Evolutionary conservation across 2,113 vertebrate species (phyloP).

Genomic region (Campylorhamphus procurvoides): DNA sequence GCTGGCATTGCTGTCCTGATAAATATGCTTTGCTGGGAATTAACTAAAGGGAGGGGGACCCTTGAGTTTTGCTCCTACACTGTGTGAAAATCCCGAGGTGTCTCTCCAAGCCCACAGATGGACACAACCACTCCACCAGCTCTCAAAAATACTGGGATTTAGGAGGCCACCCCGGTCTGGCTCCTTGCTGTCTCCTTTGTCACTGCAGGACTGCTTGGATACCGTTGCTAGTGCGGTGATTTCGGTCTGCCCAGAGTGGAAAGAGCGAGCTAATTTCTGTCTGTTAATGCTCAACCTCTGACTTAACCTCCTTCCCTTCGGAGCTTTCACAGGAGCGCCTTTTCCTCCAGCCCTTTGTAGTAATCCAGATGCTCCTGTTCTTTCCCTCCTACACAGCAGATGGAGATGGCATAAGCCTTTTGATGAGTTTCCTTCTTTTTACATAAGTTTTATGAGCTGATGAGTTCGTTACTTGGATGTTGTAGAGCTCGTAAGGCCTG

Average conservation of each 20-base stretch:
- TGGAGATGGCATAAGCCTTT: conserved; percentile 55
- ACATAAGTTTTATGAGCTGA: conserved; percentile 21
- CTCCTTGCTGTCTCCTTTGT: background rate
- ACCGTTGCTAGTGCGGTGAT: background rate
- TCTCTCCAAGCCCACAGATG: background rate
- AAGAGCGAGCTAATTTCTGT: background rate
- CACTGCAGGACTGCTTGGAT: background rate
- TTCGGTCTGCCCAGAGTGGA: background rate
- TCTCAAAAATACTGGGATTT: background rate
- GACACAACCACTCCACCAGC: background rate
- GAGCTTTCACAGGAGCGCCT: background rate
- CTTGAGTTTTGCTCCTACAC: background rate
- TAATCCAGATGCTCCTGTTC: conserved; percentile 55
- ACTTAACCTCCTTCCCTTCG: conserved; percentile 14
- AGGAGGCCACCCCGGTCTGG: background rate
- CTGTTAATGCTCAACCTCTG: conserved; percentile 11
- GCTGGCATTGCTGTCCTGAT: background rate
- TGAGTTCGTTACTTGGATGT: background rate
- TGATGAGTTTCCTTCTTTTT: conserved; percentile 40
- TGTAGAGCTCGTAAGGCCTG: background rate
- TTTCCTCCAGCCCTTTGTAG: conserved; percentile 32
- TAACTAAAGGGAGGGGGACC: background rate
- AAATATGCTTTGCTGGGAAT: background rate
- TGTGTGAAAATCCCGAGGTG: background rate
- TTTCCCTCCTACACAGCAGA: conserved; percentile 62